phyloP scores from a whole-genome alignment of 2,113 vertebrate genomes.

The Aix galericulata region DNA sequence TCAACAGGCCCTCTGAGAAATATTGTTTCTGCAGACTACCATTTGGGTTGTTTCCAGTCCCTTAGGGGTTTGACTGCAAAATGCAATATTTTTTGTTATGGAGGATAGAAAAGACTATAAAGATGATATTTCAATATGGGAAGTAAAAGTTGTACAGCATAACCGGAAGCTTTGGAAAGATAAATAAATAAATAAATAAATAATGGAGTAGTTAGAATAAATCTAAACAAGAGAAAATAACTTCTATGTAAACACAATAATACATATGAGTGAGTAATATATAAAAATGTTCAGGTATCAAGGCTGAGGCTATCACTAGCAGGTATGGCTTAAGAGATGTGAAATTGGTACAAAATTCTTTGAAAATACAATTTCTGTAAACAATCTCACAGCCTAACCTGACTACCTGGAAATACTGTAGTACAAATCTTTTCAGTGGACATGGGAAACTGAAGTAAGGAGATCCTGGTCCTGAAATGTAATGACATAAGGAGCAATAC shows the following conservation, averaged over 20 bases:
- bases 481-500: background rate
- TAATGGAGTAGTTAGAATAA: background rate
- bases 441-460: background rate
- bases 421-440: background rate
- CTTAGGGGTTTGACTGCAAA: conserved; percentile 40
- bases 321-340: background rate
- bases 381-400: background rate
- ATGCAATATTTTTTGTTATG: conserved; percentile 13
- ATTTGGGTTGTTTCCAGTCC: conserved; percentile 53
- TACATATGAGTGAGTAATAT: background rate
- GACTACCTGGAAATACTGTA: background rate
- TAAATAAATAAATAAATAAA: no score
- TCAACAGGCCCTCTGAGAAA: conserved; percentile 57
- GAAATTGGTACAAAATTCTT: background rate
- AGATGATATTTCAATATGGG: background rate
- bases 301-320: background rate
- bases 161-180: background rate
- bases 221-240: background rate
- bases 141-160: background rate
- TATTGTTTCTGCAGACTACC: conserved; percentile 45
- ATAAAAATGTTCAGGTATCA: background rate
- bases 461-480: background rate
- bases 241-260: background rate
- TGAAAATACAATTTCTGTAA: background rate
- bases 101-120: background rate